Conservation (phyloP, 1,140 invertebrate genomes). For the Eurosta solidaginis region DNA sequence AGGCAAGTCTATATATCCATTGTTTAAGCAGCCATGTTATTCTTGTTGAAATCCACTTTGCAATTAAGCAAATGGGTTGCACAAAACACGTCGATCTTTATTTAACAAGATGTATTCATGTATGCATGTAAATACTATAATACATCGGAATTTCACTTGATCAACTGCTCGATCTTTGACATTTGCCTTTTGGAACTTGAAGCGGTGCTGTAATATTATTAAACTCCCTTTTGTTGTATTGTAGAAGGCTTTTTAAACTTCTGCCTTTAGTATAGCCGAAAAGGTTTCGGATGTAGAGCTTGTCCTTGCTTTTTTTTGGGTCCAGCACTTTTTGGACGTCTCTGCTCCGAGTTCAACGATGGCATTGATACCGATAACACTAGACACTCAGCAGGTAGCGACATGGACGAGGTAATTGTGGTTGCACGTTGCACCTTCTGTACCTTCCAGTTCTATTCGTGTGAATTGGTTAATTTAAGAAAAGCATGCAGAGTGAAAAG, state of each 20-base stretch:
- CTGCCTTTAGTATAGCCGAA: slow-evolving; percentile 52
- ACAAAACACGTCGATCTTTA: background rate
- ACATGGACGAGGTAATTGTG: slow-evolving; percentile 58
- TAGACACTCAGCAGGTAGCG: slow-evolving; percentile 57
- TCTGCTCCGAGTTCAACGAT: slow-evolving; percentile 52
- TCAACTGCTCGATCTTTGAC: background rate
- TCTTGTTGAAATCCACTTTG: slow-evolving; percentile 6
- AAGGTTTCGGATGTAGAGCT: slow-evolving; percentile 55
- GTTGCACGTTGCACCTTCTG: slow-evolving; percentile 55
- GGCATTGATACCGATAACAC: slow-evolving; percentile 58
- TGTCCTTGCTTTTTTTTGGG: slow-evolving; percentile 55
- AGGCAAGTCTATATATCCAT: no score
- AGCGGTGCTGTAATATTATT: background rate
- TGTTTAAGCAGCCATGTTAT: background rate
- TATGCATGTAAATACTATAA: background rate
- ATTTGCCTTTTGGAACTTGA: background rate
- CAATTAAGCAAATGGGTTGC: background rate
- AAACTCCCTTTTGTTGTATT: background rate
- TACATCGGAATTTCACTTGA: background rate
- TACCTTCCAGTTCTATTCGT: slow-evolving; percentile 52
- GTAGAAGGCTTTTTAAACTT: background rate
- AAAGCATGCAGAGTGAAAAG: background rate
- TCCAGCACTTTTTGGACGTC: slow-evolving; percentile 55
- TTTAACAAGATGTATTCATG: background rate
- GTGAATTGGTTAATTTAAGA: background rate